Conservation (phyloP, 2,113 vertebrate species). For the Atrichornis clamosus region DNA sequence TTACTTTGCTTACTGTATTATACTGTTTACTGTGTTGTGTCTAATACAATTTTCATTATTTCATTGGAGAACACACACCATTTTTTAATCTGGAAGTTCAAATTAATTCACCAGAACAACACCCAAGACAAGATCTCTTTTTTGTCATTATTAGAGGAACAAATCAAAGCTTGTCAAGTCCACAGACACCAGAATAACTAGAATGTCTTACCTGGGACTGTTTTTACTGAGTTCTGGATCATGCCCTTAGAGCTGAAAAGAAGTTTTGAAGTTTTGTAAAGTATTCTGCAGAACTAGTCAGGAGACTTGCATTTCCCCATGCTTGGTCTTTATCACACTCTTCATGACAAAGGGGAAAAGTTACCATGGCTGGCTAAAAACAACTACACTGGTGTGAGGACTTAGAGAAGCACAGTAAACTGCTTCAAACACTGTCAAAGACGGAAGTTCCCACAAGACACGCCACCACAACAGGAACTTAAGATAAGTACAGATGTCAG, state of each 20-base stretch:
- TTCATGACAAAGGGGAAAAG: not conserved
- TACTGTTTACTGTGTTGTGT: not conserved
- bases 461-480: not conserved
- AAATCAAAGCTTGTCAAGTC: not conserved
- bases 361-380: not conserved
- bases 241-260: not conserved
- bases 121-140: not conserved
- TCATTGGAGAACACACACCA: rapidly evolving
- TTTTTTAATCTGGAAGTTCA: not conserved
- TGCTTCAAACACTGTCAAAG: too few relatives aligned
- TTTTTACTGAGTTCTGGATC: not conserved
- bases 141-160: not conserved
- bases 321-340: not conserved
- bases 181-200: not conserved
- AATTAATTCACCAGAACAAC: not conserved
- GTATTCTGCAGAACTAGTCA: not conserved
- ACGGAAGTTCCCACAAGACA: not conserved
- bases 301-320: not conserved
- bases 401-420: not conserved
- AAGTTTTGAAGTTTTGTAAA: not conserved
- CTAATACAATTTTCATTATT: not conserved
- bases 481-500: not conserved
- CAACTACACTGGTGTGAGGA: not conserved
- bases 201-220: not conserved
- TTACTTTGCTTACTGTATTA: not conserved